Base-by-base conservation (phyloP, 1,140 invertebrate species). In the Tenebrio molitor region DNA sequence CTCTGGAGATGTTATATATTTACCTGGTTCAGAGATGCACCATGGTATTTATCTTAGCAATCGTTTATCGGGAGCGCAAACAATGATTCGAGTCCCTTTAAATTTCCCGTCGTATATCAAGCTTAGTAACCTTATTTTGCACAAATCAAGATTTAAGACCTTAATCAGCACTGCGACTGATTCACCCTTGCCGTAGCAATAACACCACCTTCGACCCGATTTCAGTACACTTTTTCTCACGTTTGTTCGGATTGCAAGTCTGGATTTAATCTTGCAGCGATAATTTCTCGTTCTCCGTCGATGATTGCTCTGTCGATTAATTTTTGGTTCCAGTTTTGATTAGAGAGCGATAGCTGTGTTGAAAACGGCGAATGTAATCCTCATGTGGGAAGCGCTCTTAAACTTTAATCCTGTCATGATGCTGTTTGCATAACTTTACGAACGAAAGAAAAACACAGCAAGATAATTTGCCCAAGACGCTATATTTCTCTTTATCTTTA, bases 401-500 rank as follows among this genome's bases (percentile, higher is more conserved):
- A 58, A 58, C 15, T 58, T 58, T 58, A 58, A 58, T 58, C 50
- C 50, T 29, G 36, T 39, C 36, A 39, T 39, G 36, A 12, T 39
- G 36, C 36, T 58, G 50, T 58, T 58, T 33, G 50, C 50, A 58
- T 58, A 58, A 58, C 23, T 58, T 58, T 1, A 8, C 50, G 50
- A 58, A 58, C 50, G 50, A 58, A 58, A 58, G 50, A 58, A 58
- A 29, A 58, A 58, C 50, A 58, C 23, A 58, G 12, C 36, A 39
- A 58, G 50, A 58, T 58, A 58, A 58, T 58, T 58, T 58, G n/a
- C 50, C 29, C 50, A 58, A 15, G 50, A 25, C 50, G 50, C 50
- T 58, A 58, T 58, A 58, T 58, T 58, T 58, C 23, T 25, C 23
- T 58, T 58, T 58, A 58, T 58, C 50, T 58, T 58, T 58, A 58